Percentiles rank a stretch among this genome's conserved stretches.
Evolutionary conservation across 2,888 invertebrate genomes (phyloP).

Genomic region (Anoplius nigerrimus): DNA sequence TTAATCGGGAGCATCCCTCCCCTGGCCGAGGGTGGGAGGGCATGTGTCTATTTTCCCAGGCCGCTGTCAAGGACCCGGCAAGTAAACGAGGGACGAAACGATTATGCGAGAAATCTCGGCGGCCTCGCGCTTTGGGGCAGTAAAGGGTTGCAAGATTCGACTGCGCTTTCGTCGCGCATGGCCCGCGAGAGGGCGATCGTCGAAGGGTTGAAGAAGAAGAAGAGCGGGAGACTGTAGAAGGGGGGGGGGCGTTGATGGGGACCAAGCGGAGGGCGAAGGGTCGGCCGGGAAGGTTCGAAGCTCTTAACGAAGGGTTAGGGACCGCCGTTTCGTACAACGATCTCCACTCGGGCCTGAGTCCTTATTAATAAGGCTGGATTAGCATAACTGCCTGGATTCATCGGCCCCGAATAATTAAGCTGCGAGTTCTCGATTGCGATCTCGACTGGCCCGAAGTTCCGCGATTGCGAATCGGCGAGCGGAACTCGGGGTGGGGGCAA

Average conservation of each 20-base stretch:
- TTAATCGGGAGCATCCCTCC: slow-evolving; percentile 53
- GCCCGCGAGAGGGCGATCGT: slow-evolving; percentile 5
- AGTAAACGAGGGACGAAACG: slow-evolving; percentile 65
- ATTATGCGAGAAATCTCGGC: slow-evolving; percentile 68
- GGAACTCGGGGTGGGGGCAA: slow-evolving; percentile 10
- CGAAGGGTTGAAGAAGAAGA: slow-evolving; percentile 26
- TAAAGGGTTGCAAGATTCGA: background rate
- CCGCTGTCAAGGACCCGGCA: slow-evolving; percentile 31
- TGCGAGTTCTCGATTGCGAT: slow-evolving; percentile 56
- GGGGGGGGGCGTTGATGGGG: too few species aligned
- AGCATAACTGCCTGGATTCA: slow-evolving; percentile 63
- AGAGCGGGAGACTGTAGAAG: slow-evolving; percentile 3
- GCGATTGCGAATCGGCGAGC: background rate
- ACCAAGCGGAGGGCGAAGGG: slow-evolving; percentile 31
- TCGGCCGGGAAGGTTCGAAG: slow-evolving; percentile 48
- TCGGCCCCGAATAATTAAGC: slow-evolving; percentile 61
- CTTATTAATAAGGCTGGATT: slow-evolving; percentile 70
- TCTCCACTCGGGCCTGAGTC: slow-evolving; percentile 64
- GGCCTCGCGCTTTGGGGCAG: slow-evolving; percentile 44
- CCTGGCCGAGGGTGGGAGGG: slow-evolving; percentile 10
- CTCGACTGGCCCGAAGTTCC: slow-evolving; percentile 41
- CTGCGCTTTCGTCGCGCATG: slow-evolving; percentile 5
- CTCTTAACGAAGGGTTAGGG: slow-evolving; percentile 64
- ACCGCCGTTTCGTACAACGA: slow-evolving; percentile 59
- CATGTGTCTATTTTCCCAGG: slow-evolving; percentile 58